Percentiles rank a stretch among this genome's conserved stretches.
Evolutionary conservation across 2,113 vertebrate species (phyloP).

Genomic region (Rana temporaria): DNA sequence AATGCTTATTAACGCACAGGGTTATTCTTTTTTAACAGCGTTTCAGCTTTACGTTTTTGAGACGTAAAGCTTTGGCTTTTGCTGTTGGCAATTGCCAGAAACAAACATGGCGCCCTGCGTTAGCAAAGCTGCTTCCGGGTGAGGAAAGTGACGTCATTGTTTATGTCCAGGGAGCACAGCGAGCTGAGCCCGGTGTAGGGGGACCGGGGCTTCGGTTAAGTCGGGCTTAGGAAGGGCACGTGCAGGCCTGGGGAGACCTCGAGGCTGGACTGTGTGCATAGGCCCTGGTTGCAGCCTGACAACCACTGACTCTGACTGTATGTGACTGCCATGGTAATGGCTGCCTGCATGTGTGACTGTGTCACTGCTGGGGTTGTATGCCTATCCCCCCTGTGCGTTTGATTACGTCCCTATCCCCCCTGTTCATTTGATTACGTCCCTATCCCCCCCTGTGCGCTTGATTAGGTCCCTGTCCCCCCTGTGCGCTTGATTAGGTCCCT

Average conservation of each 20-base stretch:
- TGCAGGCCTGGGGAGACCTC: not conserved
- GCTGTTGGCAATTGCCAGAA: not conserved
- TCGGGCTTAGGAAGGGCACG: not conserved
- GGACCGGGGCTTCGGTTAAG: not conserved
- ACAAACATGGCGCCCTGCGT: conserved; percentile 2
- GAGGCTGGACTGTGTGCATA: not conserved
- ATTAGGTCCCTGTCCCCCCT: too few relatives aligned
- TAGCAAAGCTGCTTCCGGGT: not conserved
- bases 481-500: not conserved
- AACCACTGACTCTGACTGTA: not conserved
- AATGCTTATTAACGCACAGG: too few relatives aligned
- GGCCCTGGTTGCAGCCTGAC: not conserved
- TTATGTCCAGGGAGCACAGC: conserved; percentile 28
- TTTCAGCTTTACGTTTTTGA: too few relatives aligned
- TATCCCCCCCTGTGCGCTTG: too few relatives aligned
- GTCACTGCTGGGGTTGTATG: not conserved
- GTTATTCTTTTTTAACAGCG: too few relatives aligned
- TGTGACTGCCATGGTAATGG: not conserved
- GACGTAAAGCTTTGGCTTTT: too few relatives aligned
- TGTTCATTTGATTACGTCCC: too few relatives aligned
- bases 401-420: too few relatives aligned
- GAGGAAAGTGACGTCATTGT: conserved; percentile 44
- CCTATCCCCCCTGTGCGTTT: too few relatives aligned
- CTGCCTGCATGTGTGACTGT: not conserved
- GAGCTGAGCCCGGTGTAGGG: not conserved